Evolutionary conservation across 2,797 vertebrate species (phyloP).

Genomic region (Podarcis siculus): DNA sequence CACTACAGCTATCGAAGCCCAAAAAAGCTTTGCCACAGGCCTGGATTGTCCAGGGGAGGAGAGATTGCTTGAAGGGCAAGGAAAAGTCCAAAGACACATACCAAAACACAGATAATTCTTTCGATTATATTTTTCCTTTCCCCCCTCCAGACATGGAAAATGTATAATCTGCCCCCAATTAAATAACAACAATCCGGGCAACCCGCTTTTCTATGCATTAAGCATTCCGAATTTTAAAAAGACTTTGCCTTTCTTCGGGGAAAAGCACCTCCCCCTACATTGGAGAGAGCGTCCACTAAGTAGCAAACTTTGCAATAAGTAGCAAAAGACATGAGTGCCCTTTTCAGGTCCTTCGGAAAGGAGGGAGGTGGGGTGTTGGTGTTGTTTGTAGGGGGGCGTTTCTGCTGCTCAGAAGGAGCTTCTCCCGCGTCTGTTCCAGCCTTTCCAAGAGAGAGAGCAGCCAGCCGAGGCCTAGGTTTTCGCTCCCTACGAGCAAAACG

Average conservation of each 20-base stretch:
- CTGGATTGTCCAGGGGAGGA: not conserved
- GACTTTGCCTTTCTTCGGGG: slow-evolving; percentile 80
- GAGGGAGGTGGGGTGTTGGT: not conserved
- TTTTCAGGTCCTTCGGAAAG: slow-evolving; percentile 65
- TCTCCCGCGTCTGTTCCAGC: not conserved
- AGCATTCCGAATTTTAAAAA: not conserved
- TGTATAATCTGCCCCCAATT: not conserved
- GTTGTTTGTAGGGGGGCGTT: slow-evolving; percentile 57
- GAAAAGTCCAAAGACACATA: not conserved
- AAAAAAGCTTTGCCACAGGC: not conserved
- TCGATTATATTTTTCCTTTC: not conserved
- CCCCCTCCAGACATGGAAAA: too few relatives aligned
- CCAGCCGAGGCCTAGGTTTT: too few relatives aligned
- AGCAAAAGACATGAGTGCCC: slow-evolving; percentile 66
- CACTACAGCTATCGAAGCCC: not conserved
- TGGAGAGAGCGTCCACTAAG: not conserved
- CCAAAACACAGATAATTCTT: not conserved
- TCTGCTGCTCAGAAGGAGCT: slow-evolving; percentile 75
- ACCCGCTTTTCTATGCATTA: not conserved
- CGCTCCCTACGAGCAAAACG: not conserved
- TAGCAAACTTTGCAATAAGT: slow-evolving; percentile 63
- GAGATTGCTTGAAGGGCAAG: not conserved
- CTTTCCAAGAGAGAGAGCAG: not conserved
- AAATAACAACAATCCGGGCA: not conserved
- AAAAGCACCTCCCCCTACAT: slow-evolving; percentile 63